phyloP scores from a whole-genome alignment of 2,797 vertebrate genomes.

The Linurgus olivaceus region DNA sequence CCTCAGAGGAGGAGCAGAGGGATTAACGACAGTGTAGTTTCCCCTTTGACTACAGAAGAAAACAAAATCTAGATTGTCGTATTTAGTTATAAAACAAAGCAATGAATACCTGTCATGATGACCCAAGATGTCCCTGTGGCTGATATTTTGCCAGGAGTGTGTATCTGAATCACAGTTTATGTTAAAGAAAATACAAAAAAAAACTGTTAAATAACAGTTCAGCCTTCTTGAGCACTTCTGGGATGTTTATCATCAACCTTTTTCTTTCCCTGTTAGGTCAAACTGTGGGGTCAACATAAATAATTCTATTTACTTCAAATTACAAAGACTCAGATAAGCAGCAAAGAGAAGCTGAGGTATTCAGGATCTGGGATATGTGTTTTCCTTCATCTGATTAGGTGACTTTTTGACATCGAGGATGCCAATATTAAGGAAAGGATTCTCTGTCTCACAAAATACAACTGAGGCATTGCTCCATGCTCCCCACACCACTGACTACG shows the following conservation, averaged over 20 bases:
- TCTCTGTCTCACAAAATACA: background rate
- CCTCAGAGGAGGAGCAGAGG: background rate
- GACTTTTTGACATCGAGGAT: background rate
- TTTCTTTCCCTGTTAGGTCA: background rate
- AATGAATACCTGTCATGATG: background rate
- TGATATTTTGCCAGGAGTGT: background rate
- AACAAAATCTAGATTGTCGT: background rate
- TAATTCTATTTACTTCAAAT: background rate
- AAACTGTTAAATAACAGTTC: background rate
- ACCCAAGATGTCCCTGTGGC: background rate
- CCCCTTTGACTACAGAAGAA: background rate
- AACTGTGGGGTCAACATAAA: background rate
- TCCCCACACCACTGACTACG: background rate
- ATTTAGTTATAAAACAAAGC: background rate
- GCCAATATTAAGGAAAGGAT: background rate
- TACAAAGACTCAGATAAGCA: background rate
- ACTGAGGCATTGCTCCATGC: background rate
- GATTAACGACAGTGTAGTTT: background rate
- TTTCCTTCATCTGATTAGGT: background rate
- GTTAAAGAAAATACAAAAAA: background rate
- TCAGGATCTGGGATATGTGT: background rate
- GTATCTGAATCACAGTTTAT: background rate
- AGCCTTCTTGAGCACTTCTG: background rate
- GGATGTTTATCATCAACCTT: background rate
- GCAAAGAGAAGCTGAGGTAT: background rate